phyloP scores from a whole-genome alignment of 2,113 vertebrate species.

The Phodopus roborovskii region DNA sequence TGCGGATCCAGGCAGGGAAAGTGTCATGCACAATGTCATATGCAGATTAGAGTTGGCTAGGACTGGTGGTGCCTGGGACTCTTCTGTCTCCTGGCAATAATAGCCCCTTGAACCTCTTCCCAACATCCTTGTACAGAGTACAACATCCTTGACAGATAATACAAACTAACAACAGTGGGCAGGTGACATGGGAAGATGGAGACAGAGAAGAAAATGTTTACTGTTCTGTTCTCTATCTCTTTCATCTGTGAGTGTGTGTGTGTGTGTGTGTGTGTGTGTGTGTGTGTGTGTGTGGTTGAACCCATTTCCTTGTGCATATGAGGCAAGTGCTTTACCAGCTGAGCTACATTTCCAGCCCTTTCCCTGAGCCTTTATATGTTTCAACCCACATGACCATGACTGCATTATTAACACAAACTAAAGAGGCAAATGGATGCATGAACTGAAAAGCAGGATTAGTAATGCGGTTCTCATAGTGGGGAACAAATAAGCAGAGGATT shows the following conservation, averaged over 20 bases:
- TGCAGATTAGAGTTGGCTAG: background rate
- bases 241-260: background rate
- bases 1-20: slow-evolving; percentile 3
- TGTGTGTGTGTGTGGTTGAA: background rate
- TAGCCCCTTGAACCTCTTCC: background rate
- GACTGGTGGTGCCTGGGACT: background rate
- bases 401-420: background rate
- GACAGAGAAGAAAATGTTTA: background rate
- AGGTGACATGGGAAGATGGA: background rate
- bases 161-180: background rate
- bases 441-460: slow-evolving; percentile 13
- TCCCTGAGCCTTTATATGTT: background rate
- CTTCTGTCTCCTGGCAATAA: background rate
- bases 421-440: background rate
- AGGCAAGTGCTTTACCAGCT: background rate
- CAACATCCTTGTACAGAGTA: background rate
- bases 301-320: background rate
- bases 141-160: background rate
- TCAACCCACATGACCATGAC: slow-evolving; percentile 11
- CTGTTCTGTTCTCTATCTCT: background rate
- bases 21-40: background rate
- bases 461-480: background rate
- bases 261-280: background rate
- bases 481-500: slow-evolving; percentile 13
- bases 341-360: background rate